Conservation (phyloP, 2,797 vertebrate species). For the Phataginus tricuspis region DNA sequence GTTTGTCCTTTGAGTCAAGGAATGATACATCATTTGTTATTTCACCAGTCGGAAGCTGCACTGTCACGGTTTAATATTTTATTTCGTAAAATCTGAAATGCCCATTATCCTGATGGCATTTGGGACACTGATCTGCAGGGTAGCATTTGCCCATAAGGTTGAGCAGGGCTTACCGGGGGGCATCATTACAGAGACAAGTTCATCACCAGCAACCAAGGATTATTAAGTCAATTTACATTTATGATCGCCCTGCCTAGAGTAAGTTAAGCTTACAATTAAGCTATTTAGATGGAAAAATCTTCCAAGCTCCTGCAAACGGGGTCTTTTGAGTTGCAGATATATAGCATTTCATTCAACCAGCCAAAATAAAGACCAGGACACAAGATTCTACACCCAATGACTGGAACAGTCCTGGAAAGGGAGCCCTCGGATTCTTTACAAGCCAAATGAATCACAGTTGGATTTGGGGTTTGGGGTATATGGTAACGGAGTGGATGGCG, state of each 20-base stretch:
- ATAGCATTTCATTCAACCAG: background rate
- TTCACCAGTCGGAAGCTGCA: background rate
- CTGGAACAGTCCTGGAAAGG: background rate
- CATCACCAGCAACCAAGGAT: background rate
- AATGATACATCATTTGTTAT: background rate
- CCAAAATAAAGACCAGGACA: background rate
- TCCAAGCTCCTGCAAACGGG: background rate
- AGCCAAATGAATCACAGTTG: too few relatives aligned
- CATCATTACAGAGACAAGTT: background rate
- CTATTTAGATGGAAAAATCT: conserved; percentile 44
- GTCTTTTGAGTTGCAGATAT: background rate
- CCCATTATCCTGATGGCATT: background rate
- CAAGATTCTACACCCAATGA: background rate
- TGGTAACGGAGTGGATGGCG: too few relatives aligned
- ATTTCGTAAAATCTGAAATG: background rate
- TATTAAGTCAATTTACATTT: background rate
- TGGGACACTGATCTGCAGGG: background rate
- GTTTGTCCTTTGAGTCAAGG: background rate
- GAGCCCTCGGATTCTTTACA: background rate
- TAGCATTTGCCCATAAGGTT: background rate
- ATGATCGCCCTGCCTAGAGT: background rate
- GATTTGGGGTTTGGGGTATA: too few relatives aligned
- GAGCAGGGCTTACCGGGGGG: background rate
- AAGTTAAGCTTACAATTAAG: conserved; percentile 46
- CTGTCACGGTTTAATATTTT: background rate